These are phyloP conservation scores for Nebria salina DNA, from an alignment of 2,888 invertebrate species.

Conservation along the genomic window DNA sequence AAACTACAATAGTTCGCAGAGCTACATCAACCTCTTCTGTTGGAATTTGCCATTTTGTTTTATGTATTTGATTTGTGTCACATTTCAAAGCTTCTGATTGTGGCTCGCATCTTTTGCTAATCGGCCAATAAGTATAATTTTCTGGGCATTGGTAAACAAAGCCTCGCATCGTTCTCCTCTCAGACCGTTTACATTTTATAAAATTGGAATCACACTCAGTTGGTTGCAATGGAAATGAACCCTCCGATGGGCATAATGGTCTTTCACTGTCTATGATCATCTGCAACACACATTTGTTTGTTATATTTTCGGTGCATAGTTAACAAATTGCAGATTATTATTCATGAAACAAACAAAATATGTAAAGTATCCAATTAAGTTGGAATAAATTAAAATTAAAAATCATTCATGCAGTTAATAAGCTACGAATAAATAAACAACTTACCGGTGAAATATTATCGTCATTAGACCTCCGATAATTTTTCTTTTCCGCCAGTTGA, in stretches of 20 bases:
- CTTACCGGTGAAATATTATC: slow-evolving; percentile 70
- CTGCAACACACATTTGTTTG: slow-evolving; percentile 63
- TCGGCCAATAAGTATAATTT: slow-evolving; percentile 79
- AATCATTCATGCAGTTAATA: neutral
- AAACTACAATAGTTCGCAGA: neutral
- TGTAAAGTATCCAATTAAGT: neutral
- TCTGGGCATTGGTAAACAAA: slow-evolving; percentile 81
- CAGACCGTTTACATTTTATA: slow-evolving; percentile 73
- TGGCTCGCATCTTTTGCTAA: slow-evolving; percentile 80
- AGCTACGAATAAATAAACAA: slow-evolving; percentile 50
- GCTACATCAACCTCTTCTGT: slow-evolving; percentile 60
- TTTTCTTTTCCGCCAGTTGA: slow-evolving; percentile 65
- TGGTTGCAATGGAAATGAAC: slow-evolving; percentile 75
- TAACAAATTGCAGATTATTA: slow-evolving; percentile 25
- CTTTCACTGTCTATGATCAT: slow-evolving; percentile 68
- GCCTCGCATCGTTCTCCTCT: slow-evolving; percentile 69
- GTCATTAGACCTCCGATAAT: slow-evolving; percentile 66
- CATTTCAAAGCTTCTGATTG: slow-evolving; percentile 71
- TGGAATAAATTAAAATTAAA: neutral
- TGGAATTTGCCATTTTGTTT: slow-evolving; percentile 68
- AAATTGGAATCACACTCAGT: slow-evolving; percentile 77
- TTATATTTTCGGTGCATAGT: slow-evolving; percentile 8
- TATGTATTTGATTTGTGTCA: slow-evolving; percentile 57
- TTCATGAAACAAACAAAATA: slow-evolving; percentile 17
- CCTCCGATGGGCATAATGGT: slow-evolving; percentile 72